Base-by-base conservation (phyloP, 1,140 invertebrate genomes). In the Camponotus pennsylvanicus region DNA sequence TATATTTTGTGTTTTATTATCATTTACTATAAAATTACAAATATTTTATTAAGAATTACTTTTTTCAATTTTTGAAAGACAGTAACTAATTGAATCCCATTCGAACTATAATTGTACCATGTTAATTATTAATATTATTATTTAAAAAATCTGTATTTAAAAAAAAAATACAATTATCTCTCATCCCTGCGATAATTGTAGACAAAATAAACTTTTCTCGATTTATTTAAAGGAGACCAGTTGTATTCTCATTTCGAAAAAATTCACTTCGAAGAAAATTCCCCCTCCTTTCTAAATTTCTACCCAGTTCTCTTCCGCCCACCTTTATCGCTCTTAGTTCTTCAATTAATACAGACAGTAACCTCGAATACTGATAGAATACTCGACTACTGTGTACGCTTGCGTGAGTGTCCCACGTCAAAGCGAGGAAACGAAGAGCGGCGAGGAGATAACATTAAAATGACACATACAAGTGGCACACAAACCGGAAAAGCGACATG, bases 401-500 rank as follows among this genome's bases (percentile, higher is more conserved):
- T 21, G 32, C 57, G 79, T 37, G 52, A 61, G 61, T 49, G 69
- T 59, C 27, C 45, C 6, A 27, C 69, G 69, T 57, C 21, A 59
- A 63, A 57, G n/a, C 69, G 69, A 63, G 13, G 15, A 27, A 52
- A 52, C 15, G 49, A 52, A 5, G 21, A 45, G 5, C 15, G 42
- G 18, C 27, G 42, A 6, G 45, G 57, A 82, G 71, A 71, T 37
- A 42, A 57, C 21, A 34, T 59, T 42, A 55, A 61, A 45, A 21
- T 13, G 42, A 64, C 32, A 61, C 57, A 34, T 37, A n/a, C 9
- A 40, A 61, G 75, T 40, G 57, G n/a, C 15, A 21, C 55, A 18
- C 52, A 34, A 61, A 45, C 40, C 69, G 69, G 69, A 86, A 89
- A 89, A 45, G 61, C 49, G 86, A 61, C 86, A 73, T 70, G 70